These are phyloP conservation scores for Hylaeus volcanicus DNA, from an alignment of 1,140 invertebrate species.

Conservation along the genomic window DNA sequence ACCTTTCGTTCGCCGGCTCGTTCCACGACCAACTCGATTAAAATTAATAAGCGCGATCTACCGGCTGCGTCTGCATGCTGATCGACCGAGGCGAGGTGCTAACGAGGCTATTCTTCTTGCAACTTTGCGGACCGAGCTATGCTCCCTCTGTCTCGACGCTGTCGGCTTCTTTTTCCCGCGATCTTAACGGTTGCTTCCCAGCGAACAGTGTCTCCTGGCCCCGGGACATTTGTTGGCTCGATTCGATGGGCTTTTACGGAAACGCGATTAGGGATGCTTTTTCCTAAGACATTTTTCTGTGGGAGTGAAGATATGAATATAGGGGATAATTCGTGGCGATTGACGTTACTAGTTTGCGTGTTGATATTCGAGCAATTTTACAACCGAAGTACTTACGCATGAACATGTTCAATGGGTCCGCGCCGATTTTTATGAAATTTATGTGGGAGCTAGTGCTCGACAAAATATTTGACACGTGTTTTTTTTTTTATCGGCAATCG, in stretches of 20 bases:
- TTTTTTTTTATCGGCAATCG: too few species aligned
- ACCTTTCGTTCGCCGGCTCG: not conserved
- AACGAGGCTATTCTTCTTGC: constrained; percentile 59
- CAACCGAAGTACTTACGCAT: too few species aligned
- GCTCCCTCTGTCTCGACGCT: not conserved
- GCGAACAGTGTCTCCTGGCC: too few species aligned
- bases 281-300: too few species aligned
- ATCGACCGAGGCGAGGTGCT: constrained; percentile 51
- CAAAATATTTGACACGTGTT: too few species aligned
- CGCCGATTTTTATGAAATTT: too few species aligned
- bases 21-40: constrained; percentile 35
- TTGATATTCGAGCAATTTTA: too few species aligned
- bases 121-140: not conserved
- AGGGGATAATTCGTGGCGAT: too few species aligned
- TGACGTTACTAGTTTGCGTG: too few species aligned
- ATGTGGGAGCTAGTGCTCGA: too few species aligned
- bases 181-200: constrained; percentile 39
- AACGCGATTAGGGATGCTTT: not conserved
- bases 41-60: constrained; percentile 58
- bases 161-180: constrained; percentile 39
- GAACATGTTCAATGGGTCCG: too few species aligned
- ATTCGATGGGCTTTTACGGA: not conserved
- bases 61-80: constrained; percentile 37
- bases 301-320: too few species aligned
- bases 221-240: not conserved